These are phyloP conservation scores for Aphelinus atriplicis DNA, from an alignment of 1,140 invertebrate species.

Conservation along the genomic window DNA sequence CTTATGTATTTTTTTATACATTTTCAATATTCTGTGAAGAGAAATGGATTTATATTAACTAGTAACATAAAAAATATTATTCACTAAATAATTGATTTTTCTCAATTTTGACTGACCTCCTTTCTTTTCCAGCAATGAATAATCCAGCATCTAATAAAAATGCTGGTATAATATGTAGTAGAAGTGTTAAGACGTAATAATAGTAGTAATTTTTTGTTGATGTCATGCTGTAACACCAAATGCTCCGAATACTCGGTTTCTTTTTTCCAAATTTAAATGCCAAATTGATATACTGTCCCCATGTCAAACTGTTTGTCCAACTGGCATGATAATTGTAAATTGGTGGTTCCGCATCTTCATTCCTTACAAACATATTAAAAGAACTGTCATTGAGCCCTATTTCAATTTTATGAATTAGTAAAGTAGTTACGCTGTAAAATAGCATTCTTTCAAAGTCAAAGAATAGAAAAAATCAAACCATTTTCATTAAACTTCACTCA, in stretches of 20 bases:
- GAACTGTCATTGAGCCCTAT: too few species aligned
- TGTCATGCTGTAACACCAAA: constrained; percentile 69
- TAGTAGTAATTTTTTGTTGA: constrained; percentile 57
- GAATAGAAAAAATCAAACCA: too few species aligned
- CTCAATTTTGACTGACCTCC: constrained; percentile 61
- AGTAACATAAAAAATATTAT: background rate
- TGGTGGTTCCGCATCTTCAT: constrained; percentile 57
- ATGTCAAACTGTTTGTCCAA: constrained; percentile 61
- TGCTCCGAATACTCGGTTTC: constrained; percentile 59
- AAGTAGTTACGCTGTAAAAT: too few species aligned
- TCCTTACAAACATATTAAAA: constrained; percentile 43
- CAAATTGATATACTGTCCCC: constrained; percentile 64
- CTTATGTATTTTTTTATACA: constrained; percentile 71
- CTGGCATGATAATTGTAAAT: constrained; percentile 65
- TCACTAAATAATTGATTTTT: constrained; percentile 3
- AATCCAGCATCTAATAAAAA: constrained; percentile 68
- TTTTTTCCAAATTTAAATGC: constrained; percentile 59
- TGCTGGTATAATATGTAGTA: constrained; percentile 72
- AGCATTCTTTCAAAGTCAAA: too few species aligned
- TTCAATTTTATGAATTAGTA: too few species aligned
- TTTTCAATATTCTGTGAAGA: constrained; percentile 65
- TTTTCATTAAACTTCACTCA: too few species aligned
- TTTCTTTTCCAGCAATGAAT: constrained; percentile 66
- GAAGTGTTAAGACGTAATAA: constrained; percentile 63
- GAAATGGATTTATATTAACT: background rate